These are phyloP conservation scores for Pampusana beccarii DNA, from an alignment of 2,113 vertebrate species.

Conservation along the genomic window DNA sequence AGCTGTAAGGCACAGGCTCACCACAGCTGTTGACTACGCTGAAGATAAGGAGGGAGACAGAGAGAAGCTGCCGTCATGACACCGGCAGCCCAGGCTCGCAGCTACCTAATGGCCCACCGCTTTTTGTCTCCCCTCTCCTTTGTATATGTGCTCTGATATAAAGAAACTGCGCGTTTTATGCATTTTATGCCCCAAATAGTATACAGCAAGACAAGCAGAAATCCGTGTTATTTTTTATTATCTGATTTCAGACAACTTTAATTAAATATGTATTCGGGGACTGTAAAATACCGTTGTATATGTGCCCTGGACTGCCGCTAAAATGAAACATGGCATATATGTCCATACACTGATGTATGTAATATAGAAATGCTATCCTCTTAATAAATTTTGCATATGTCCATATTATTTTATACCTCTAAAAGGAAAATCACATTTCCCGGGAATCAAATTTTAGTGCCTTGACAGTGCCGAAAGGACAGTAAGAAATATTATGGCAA, in stretches of 20 bases:
- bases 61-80: slow-evolving; percentile 1
- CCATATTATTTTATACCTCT: not conserved
- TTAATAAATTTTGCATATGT: not conserved
- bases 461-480: not conserved
- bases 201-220: not conserved
- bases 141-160: not conserved
- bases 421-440: not conserved
- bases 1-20: slow-evolving; percentile 72
- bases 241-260: not conserved
- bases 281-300: not conserved
- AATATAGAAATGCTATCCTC: not conserved
- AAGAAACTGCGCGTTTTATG: not conserved
- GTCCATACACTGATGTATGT: not conserved
- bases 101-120: slow-evolving; percentile 17
- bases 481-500: not conserved
- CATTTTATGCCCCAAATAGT: not conserved
- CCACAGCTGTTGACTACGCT: slow-evolving; percentile 48
- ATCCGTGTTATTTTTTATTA: not conserved
- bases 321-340: not conserved
- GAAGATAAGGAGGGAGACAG: slow-evolving; percentile 54
- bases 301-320: not conserved
- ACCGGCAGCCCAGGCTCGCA: slow-evolving; percentile 31
- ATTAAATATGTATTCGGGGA: not conserved
- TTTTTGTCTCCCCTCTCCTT: not conserved
- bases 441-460: not conserved